A percentile compares a stretch with the other conserved stretches of the same genome.
Evolutionary conservation across 2,888 invertebrate species (phyloP).

Genomic region (Pseudococcus viburni): DNA sequence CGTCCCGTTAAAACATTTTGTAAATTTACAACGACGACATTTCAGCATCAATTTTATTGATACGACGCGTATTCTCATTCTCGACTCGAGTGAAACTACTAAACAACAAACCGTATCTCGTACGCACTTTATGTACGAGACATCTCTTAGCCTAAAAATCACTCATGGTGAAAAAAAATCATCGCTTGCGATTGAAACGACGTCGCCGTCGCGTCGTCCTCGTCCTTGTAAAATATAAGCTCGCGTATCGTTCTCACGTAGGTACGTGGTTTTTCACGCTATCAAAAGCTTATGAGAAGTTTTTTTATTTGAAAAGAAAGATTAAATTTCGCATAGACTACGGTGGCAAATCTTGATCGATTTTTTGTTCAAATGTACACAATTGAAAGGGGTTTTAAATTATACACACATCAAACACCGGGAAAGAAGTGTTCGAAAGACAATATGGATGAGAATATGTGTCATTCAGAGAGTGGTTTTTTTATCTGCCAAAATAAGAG

Average conservation of each 20-base stretch:
- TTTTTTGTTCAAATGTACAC: slow-evolving; percentile 39
- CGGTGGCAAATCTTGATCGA: slow-evolving; percentile 48
- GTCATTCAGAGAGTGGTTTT: too few relatives aligned
- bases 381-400: not conserved
- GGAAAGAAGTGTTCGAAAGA: too few relatives aligned
- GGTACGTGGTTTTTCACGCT: slow-evolving; percentile 48
- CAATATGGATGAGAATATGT: too few relatives aligned
- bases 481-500: too few relatives aligned
- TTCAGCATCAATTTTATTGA: slow-evolving; percentile 1
- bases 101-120: not conserved
- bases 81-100: not conserved
- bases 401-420: not conserved
- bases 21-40: not conserved
- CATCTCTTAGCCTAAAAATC: not conserved
- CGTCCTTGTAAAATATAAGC: slow-evolving; percentile 10
- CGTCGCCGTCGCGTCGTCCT: not conserved
- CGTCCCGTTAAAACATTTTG: too few relatives aligned
- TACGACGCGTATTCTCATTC: not conserved
- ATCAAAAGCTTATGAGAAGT: slow-evolving; percentile 48
- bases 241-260: not conserved
- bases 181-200: not conserved
- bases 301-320: slow-evolving; percentile 47
- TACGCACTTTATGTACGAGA: not conserved
- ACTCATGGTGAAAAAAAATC: not conserved
- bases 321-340: slow-evolving; percentile 15